phyloP scores from a whole-genome alignment of 1,140 invertebrate species.

The Drosophila ironensis region DNA sequence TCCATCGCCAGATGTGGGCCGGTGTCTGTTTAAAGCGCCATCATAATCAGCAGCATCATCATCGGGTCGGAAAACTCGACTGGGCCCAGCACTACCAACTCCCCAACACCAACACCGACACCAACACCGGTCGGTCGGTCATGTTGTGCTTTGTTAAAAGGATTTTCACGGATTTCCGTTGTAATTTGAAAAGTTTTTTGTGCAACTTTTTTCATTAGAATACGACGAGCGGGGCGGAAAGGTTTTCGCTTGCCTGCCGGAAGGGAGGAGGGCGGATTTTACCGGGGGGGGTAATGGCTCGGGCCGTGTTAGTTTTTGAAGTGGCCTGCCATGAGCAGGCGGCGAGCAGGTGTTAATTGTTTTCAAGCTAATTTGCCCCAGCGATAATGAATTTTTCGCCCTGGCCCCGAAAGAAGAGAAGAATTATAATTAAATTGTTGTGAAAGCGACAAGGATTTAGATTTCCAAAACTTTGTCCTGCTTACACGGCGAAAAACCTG shows the following conservation, averaged over 20 bases:
- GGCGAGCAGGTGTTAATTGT: constrained; percentile 77
- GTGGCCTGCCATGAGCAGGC: constrained; percentile 60
- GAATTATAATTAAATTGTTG: constrained; percentile 75
- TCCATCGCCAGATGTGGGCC: constrained; percentile 26
- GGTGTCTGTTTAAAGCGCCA: constrained; percentile 65
- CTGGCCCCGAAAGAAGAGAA: constrained; percentile 22
- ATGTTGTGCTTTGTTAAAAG: constrained; percentile 79
- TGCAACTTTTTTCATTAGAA: constrained; percentile 80
- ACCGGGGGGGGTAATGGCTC: constrained; percentile 12
- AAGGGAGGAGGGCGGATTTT: not conserved
- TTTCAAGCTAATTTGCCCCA: constrained; percentile 71
- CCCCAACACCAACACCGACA: not conserved
- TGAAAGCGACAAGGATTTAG: constrained; percentile 47
- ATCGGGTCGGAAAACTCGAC: not conserved
- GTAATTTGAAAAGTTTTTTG: constrained; percentile 79
- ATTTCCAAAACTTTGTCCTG: not conserved
- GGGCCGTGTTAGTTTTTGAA: constrained; percentile 62
- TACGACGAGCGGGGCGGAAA: constrained; percentile 6
- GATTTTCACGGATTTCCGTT: constrained; percentile 80
- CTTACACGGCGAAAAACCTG: not conserved
- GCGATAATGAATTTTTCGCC: constrained; percentile 63
- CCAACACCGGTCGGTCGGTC: constrained; percentile 10
- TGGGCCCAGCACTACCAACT: not conserved
- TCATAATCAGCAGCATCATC: constrained; percentile 71
- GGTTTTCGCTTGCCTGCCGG: not conserved